phyloP scores from a whole-genome alignment of 2,888 invertebrate genomes.

The Drosophila birchii region DNA sequence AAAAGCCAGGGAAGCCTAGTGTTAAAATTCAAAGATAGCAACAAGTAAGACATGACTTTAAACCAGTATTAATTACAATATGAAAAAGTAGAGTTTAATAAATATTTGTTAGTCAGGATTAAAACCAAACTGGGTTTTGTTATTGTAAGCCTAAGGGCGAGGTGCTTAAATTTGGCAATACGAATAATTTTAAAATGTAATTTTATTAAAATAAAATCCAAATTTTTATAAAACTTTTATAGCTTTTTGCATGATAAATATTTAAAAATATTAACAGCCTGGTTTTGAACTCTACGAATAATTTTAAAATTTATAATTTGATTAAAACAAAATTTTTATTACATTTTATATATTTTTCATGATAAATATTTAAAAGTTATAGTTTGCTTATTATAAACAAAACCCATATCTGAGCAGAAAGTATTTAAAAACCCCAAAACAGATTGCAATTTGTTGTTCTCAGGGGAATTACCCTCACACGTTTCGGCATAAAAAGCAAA shows the following conservation, averaged over 20 bases:
- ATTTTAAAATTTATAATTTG: background rate
- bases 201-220: too few species aligned
- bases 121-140: background rate
- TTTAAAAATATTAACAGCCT: too few species aligned
- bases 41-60: background rate
- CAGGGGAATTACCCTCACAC: slow-evolving; percentile 30
- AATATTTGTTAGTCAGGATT: background rate
- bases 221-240: background rate
- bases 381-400: background rate
- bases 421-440: slow-evolving; percentile 7
- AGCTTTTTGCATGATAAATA: too few species aligned
- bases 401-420: background rate
- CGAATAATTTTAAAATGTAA: background rate
- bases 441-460: background rate
- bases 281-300: too few species aligned
- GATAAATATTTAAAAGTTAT: background rate
- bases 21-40: background rate
- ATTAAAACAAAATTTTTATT: background rate
- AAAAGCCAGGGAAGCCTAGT: background rate
- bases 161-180: background rate
- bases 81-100: background rate
- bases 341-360: background rate
- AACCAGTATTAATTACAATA: background rate
- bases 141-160: background rate
- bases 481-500: slow-evolving; percentile 48